Conservation (phyloP, 2,113 vertebrate genomes). For the Phrynosoma platyrhinos region DNA sequence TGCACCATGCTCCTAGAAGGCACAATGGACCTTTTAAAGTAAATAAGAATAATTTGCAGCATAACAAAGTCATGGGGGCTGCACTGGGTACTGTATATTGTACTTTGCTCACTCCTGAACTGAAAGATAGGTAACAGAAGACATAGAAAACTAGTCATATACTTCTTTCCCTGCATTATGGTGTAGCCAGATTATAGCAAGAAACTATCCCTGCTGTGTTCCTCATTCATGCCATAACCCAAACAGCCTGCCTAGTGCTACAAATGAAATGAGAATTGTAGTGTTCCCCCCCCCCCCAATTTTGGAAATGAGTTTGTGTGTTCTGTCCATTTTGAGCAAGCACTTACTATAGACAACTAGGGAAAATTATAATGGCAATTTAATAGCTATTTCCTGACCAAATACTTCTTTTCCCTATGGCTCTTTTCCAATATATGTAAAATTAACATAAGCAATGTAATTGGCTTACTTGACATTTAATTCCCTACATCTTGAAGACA, state of each 20-base stretch:
- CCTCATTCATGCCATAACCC: background rate
- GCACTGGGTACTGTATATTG: too few relatives aligned
- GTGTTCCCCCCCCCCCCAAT: slow-evolving; percentile 12
- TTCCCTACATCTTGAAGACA: background rate
- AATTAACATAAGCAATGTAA: slow-evolving; percentile 51
- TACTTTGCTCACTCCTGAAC: too few relatives aligned
- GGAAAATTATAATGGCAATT: slow-evolving; percentile 64
- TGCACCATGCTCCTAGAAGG: too few relatives aligned
- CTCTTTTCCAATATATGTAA: slow-evolving; percentile 23
- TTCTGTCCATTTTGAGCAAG: slow-evolving; percentile 45
- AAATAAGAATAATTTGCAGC: too few relatives aligned
- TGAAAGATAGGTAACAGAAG: too few relatives aligned
- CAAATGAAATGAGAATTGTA: slow-evolving; percentile 53
- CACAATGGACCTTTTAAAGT: too few relatives aligned
- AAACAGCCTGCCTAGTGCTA: background rate
- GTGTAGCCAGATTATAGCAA: background rate
- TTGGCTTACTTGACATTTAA: slow-evolving; percentile 8
- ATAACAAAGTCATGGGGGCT: too few relatives aligned
- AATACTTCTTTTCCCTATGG: slow-evolving; percentile 33
- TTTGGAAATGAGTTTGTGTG: slow-evolving; percentile 42
- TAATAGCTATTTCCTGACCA: slow-evolving; percentile 64
- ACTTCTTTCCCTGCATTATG: background rate
- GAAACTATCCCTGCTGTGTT: background rate
- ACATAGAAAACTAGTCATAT: too few relatives aligned
- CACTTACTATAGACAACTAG: slow-evolving; percentile 50